Evolutionary conservation across 2,797 vertebrate genomes (phyloP), one percentile per base, ranked within the genome.

Genomic region (Coilia nasus): DNA sequence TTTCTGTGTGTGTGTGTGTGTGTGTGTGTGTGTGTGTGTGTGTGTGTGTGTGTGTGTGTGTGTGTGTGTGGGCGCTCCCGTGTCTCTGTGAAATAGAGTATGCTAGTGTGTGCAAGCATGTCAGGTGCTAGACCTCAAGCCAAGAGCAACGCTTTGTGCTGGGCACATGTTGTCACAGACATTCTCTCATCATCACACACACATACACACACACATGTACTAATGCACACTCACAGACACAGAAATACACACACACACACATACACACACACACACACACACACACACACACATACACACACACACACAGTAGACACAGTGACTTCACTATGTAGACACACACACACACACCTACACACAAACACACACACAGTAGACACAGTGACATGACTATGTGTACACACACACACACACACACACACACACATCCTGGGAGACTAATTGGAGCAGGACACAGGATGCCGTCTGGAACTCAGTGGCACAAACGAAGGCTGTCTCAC

Each of bases 401-500:
- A 71, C 28, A 71, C 25, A 71, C 64, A 31, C 62, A 67, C 62
- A 67, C 23, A 28, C 23, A 91, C 87, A 31, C 81, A 87, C 35
- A 41, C 35, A 41, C 35, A 41, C 35, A 41, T 41, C 35, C 35
- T 41, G 35, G 2, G 35, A 41, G 67, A 87, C 93, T 91, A 92
- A 93, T 90, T 91, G n/a, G 10, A 64, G 60, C 23, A 21, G 91
- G 92, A 92, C 86, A 80, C 83, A 88, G 90, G 87, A 92, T 88
- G 85, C 87, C 19, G 86, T 89, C 90, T 89, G 85, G 87, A 88
- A 31, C 28, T 71, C 28, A 14, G 88, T 25, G 85, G 92, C 90
- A 94, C 93, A 92, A 88, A 93, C 89, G 85, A 60, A 85, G 17
- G 67, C 84, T 87, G 88, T 92, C 91, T 90, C 83, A 57, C 82